Conservation (phyloP, 2,113 vertebrate genomes). For the Mesitornis unicolor region DNA sequence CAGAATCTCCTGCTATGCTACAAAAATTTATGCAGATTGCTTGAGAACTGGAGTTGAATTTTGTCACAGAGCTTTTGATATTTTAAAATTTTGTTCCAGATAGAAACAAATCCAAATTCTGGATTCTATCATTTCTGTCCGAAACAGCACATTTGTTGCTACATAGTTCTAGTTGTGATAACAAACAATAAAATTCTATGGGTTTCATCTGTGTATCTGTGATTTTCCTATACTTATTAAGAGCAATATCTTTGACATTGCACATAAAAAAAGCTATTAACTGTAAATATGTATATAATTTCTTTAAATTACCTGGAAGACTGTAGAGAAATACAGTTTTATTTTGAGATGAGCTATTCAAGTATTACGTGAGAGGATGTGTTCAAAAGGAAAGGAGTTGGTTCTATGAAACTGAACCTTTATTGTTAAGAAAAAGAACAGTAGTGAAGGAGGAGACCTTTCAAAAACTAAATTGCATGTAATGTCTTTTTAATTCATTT, state of each 20-base stretch:
- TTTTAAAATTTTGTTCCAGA: neutral
- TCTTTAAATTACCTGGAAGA: neutral
- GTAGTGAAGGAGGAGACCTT: conserved; percentile 16
- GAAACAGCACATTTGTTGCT: neutral
- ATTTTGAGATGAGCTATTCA: neutral
- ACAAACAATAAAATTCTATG: neutral
- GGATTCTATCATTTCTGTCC: neutral
- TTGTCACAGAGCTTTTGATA: neutral
- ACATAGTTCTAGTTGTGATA: neutral
- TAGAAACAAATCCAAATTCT: neutral
- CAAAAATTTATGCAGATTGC: neutral
- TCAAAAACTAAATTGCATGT: conserved; percentile 33
- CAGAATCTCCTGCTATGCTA: neutral
- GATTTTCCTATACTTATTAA: neutral
- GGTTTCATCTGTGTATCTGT: neutral
- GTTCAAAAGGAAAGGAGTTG: neutral
- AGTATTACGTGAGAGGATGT: neutral
- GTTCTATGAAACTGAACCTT: neutral
- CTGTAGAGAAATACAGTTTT: neutral
- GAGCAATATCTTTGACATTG: neutral
- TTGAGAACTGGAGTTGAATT: neutral
- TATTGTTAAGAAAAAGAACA: conserved; percentile 2
- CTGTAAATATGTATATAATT: neutral
- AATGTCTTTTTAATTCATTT: conserved; percentile 2
- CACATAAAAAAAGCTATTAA: neutral